Evolutionary conservation across 35 echinoderm and acorn worm species (phyloP).

Genomic region (Heliocidaris tuberculata): DNA sequence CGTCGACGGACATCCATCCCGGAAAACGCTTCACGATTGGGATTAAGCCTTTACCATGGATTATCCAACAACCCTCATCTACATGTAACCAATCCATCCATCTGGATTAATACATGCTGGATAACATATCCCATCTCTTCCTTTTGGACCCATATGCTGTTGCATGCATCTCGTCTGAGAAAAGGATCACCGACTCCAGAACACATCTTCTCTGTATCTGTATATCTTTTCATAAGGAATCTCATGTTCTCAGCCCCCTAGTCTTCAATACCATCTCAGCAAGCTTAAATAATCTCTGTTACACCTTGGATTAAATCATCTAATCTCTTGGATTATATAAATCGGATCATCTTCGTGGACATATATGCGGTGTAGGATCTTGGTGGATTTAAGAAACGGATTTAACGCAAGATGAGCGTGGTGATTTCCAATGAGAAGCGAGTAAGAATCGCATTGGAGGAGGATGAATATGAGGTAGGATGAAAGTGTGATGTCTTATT

Average conservation of each 20-base stretch:
- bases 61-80: background rate
- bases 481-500: background rate
- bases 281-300: background rate
- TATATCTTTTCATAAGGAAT: background rate
- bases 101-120: background rate
- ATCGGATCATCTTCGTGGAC: background rate
- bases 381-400: background rate
- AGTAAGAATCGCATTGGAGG: slow-evolving; percentile 16
- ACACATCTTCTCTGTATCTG: background rate
- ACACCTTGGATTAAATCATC: background rate
- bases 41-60: background rate
- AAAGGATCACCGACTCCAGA: background rate
- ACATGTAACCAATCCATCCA: background rate
- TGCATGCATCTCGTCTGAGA: background rate
- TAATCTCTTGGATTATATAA: background rate
- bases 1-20: background rate
- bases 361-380: background rate
- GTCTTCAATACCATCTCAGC: background rate
- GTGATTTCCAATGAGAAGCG: background rate
- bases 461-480: slow-evolving; percentile 40
- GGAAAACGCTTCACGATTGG: background rate
- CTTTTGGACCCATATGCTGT: background rate
- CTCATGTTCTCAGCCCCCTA: background rate
- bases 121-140: background rate
- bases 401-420: slow-evolving; percentile 13